Conservation (phyloP, 1,140 invertebrate genomes). For the Tetraneura akinire region DNA sequence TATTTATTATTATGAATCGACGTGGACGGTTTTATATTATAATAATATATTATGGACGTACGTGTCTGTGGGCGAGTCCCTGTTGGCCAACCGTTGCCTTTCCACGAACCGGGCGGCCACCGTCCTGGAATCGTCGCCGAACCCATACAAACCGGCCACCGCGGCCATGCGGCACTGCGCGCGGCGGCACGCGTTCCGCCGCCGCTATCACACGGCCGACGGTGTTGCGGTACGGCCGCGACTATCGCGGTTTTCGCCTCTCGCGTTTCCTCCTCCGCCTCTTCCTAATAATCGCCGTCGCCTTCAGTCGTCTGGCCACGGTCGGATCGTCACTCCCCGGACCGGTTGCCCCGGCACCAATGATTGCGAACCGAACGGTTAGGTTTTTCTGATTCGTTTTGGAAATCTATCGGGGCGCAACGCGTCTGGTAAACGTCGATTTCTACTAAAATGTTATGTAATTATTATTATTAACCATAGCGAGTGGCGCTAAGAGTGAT, state of each 20-base stretch:
- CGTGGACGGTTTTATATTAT: neutral
- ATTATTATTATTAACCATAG: no score
- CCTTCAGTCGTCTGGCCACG: neutral
- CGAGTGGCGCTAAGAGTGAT: no score
- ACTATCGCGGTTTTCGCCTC: neutral
- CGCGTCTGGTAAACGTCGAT: no score
- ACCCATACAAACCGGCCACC: constrained; percentile 60
- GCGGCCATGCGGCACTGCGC: constrained; percentile 58
- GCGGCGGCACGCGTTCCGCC: constrained; percentile 6
- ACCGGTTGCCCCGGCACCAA: neutral
- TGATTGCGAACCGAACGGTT: no score
- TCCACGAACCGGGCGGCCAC: constrained; percentile 54
- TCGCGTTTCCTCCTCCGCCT: neutral
- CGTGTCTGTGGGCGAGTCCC: constrained; percentile 55
- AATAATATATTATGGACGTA: no score
- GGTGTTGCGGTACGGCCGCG: neutral
- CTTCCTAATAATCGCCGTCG: no score
- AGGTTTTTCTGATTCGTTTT: no score
- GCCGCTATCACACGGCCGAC: constrained; percentile 24
- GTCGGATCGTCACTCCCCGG: neutral
- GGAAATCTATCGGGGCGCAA: no score
- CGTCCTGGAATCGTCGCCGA: constrained; percentile 59
- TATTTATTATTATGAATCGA: no score
- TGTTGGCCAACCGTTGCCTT: constrained; percentile 53
- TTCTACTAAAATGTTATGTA: no score